These are phyloP conservation scores for Tarsius wallacei DNA, from an alignment of 2,797 vertebrate genomes.

Conservation along the genomic window DNA sequence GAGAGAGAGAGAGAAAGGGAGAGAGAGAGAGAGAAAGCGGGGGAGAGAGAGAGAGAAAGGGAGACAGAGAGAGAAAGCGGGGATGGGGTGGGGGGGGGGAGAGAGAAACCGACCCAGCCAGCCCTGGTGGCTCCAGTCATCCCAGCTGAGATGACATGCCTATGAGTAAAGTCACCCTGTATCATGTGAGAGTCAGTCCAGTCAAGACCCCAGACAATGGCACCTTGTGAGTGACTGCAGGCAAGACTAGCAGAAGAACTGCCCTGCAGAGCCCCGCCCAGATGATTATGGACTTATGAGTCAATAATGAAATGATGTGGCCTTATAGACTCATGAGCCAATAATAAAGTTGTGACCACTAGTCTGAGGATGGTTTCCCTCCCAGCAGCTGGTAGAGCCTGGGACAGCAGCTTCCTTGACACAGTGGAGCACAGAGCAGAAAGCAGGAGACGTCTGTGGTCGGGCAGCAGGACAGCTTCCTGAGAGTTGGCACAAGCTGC, in stretches of 20 bases:
- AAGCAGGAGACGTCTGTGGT: neutral
- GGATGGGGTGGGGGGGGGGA: too few species aligned
- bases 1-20: neutral
- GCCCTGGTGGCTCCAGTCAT: neutral
- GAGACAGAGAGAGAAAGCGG: neutral
- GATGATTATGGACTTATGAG: neutral
- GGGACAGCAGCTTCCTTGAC: neutral
- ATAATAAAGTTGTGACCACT: neutral
- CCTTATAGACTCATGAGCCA: constrained; percentile 23
- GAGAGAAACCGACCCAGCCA: neutral
- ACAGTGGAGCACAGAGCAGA: neutral
- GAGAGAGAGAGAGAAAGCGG: neutral
- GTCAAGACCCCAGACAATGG: neutral
- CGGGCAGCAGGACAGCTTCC: neutral
- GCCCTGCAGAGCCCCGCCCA: neutral
- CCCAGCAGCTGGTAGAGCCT: neutral
- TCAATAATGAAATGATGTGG: neutral
- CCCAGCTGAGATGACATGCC: neutral
- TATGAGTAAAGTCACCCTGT: neutral
- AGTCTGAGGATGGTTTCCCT: neutral
- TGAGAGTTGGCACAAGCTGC: neutral
- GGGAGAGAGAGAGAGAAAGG: neutral
- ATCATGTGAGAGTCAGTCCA: neutral
- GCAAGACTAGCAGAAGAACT: constrained; percentile 7
- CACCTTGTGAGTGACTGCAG: neutral